These are phyloP conservation scores for Sturmia bella DNA, from an alignment of 2,888 invertebrate genomes.

Conservation along the genomic window DNA sequence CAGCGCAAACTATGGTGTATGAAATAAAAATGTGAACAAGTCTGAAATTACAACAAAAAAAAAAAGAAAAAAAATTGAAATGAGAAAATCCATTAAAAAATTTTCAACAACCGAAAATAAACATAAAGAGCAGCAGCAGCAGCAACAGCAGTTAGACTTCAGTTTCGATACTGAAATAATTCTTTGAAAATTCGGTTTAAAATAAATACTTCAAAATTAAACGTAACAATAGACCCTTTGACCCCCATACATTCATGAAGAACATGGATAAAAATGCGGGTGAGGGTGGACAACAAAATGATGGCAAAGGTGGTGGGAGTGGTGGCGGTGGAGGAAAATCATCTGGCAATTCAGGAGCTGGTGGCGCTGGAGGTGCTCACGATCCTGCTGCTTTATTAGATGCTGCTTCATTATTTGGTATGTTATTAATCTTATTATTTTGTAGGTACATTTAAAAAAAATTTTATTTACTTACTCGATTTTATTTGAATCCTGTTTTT, in stretches of 20 bases:
- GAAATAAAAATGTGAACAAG: slow-evolving; percentile 44
- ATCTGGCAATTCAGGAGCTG: slow-evolving; percentile 81
- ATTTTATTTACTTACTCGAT: not conserved
- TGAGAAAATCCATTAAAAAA: slow-evolving; percentile 42
- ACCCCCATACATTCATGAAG: slow-evolving; percentile 74
- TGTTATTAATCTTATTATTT: slow-evolving; percentile 68
- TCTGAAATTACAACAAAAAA: slow-evolving; percentile 24
- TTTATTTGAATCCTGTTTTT: slow-evolving; percentile 50
- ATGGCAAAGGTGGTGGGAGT: slow-evolving; percentile 79
- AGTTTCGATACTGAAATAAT: slow-evolving; percentile 50
- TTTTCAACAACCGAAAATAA: slow-evolving; percentile 36
- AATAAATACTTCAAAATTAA: slow-evolving; percentile 73
- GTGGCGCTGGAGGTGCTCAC: slow-evolving; percentile 80
- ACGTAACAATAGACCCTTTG: slow-evolving; percentile 73
- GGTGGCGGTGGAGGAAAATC: slow-evolving; percentile 82
- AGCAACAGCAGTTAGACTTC: not conserved
- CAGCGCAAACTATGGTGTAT: slow-evolving; percentile 35
- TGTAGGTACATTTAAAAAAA: slow-evolving; percentile 76
- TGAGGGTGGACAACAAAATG: slow-evolving; percentile 80
- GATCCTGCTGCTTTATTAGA: slow-evolving; percentile 89
- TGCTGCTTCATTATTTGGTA: slow-evolving; percentile 89
- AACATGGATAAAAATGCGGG: slow-evolving; percentile 92
- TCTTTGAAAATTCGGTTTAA: slow-evolving; percentile 62
- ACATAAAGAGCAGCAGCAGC: slow-evolving; percentile 36
- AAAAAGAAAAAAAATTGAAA: slow-evolving; percentile 35